Percentiles rank a stretch among this genome's conserved stretches.
Conservation (phyloP, 2,888 invertebrate species). For the Lordiphosa andalusiaca region DNA sequence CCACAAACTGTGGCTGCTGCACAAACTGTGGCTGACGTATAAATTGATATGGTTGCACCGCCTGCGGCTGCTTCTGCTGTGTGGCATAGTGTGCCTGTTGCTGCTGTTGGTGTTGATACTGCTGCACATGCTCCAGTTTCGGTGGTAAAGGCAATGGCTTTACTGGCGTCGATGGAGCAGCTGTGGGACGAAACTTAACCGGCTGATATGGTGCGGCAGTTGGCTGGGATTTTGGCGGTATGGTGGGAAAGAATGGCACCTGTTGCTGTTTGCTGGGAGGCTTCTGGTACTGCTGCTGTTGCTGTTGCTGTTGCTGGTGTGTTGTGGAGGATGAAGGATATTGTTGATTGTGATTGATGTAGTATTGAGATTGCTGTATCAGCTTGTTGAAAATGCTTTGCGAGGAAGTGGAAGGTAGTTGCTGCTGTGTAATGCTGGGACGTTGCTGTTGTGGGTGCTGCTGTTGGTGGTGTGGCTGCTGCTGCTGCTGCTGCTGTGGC, state of each 20-base stretch:
- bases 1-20: slow-evolving; percentile 72
- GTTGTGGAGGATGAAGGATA: slow-evolving; percentile 41
- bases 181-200: slow-evolving; percentile 77
- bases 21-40: slow-evolving; percentile 79
- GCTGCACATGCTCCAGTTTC: slow-evolving; percentile 69
- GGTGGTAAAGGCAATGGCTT: slow-evolving; percentile 72
- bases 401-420: slow-evolving; percentile 57
- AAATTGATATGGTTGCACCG: slow-evolving; percentile 77
- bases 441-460: slow-evolving; percentile 48
- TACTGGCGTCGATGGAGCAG: slow-evolving; percentile 54
- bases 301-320: slow-evolving; percentile 39
- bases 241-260: slow-evolving; percentile 71
- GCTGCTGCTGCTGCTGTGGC: slow-evolving; percentile 39
- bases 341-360: slow-evolving; percentile 72
- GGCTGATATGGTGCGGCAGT: slow-evolving; percentile 74
- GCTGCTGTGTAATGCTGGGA: slow-evolving; percentile 51
- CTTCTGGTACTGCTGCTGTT: slow-evolving; percentile 60
- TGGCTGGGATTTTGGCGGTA: slow-evolving; percentile 58
- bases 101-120: slow-evolving; percentile 67
- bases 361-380: slow-evolving; percentile 71
- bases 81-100: slow-evolving; percentile 43
- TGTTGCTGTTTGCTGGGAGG: slow-evolving; percentile 68
- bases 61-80: slow-evolving; percentile 55
- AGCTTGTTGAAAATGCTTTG: slow-evolving; percentile 63
- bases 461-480: slow-evolving; percentile 25